Base-by-base conservation (phyloP, 2,888 invertebrate genomes). In the Boloria euphrosyne region DNA sequence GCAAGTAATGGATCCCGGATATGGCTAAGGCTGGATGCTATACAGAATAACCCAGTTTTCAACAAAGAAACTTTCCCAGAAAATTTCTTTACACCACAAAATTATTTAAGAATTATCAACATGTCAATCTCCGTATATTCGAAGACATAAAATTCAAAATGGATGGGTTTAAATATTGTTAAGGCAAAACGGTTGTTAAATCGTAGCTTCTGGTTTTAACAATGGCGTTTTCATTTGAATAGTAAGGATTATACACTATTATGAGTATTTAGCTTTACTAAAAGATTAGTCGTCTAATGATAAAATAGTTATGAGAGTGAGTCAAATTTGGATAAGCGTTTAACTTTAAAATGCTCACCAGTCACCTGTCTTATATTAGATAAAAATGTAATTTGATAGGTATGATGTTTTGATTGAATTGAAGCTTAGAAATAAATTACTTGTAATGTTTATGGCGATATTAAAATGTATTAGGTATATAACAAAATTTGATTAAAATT, bases 1-100 rank as follows among this genome's bases (percentile, higher is more conserved):
- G 81, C 79, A 80, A 86, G 90, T 87, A 88, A 90, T 83, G 80
- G 86, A 89, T 84, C 83, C 90, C 89, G 89, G 90, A 90, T 83
- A 81, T 83, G 58, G 54, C 82, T 81, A 80, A 62, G 66, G 66
- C 47, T 65, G 16, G n/a, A 71, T 68, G 71, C 79, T 80, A 75
- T 43, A 16, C 67, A 67, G 55, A 62, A 69, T 77, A 78, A 74
- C 74, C 74, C 70, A 74, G 68, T 73, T 75, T 73, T 63, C 71
- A 58, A 76, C 78, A 78, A 79, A 72, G 71, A 68, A 68, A 66
- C 62, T 71, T 77, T 78, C 76, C 70, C 57, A 71, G 79, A 78
- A 78, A 73, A 68, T 67, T 62, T 50, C 53, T 51, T 54, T 38
- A 47, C 22, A 18, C 18, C 18, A 64, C 17, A 14, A 22, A 54